Evolutionary conservation across 2,888 invertebrate genomes (phyloP).

Genomic region (Monochamus alternatus): DNA sequence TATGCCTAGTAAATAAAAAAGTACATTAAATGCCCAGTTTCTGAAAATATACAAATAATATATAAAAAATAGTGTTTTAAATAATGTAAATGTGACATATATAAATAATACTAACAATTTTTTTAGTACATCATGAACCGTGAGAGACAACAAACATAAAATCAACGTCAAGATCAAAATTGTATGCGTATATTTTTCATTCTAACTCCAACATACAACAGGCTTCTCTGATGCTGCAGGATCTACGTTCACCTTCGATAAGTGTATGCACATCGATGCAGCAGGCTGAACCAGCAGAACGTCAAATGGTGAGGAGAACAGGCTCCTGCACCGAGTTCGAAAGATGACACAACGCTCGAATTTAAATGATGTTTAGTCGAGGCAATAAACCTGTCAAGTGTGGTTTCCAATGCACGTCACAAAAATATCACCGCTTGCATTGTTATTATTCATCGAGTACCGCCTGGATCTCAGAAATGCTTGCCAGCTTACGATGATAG

Average conservation of each 20-base stretch:
- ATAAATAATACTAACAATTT: no score
- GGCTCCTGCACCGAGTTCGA: slow-evolving; percentile 57
- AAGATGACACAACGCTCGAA: slow-evolving; percentile 67
- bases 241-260: background rate
- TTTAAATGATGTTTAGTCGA: slow-evolving; percentile 68
- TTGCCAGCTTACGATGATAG: slow-evolving; percentile 28
- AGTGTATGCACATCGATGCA: background rate
- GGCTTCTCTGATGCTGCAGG: no score
- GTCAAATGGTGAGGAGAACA: slow-evolving; percentile 55
- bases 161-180: no score
- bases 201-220: no score
- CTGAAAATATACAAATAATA: no score
- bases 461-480: slow-evolving; percentile 48
- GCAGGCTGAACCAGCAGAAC: slow-evolving; percentile 55
- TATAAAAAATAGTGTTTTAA: no score
- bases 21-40: no score
- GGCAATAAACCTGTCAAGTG: slow-evolving; percentile 68
- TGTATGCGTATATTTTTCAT: no score
- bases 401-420: slow-evolving; percentile 63
- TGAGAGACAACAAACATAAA: no score
- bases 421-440: slow-evolving; percentile 65
- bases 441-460: slow-evolving; percentile 64
- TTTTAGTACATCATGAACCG: no score
- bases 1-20: no score
- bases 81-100: no score